phyloP scores from a whole-genome alignment of 2,797 vertebrate genomes.

The Dallia pectoralis region DNA sequence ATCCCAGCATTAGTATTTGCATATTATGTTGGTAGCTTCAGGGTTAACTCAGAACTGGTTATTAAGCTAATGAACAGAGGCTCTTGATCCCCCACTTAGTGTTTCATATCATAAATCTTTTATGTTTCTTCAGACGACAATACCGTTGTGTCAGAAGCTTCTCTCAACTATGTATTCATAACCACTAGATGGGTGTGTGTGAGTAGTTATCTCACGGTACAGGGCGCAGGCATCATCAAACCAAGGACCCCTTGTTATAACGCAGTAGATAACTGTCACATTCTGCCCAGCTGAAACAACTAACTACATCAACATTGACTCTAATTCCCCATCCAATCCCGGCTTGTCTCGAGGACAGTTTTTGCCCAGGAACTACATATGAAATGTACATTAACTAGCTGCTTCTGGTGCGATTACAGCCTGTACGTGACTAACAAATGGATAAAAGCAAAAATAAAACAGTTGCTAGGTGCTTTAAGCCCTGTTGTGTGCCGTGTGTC shows the following conservation, averaged over 20 bases:
- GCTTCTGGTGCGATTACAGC: no score
- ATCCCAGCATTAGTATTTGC: no score
- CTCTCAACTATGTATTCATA: background rate
- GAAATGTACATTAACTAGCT: no score
- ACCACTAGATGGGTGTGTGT: background rate
- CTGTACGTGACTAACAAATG: no score
- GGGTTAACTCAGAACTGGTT: background rate
- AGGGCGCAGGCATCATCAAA: slow-evolving; percentile 19
- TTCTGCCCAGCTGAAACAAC: background rate
- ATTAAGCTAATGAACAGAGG: background rate
- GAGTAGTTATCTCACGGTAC: background rate
- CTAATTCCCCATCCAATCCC: slow-evolving; percentile 22
- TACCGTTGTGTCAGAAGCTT: background rate
- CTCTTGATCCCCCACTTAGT: background rate
- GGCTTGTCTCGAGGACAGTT: background rate
- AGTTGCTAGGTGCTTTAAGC: slow-evolving; percentile 42
- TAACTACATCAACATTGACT: background rate
- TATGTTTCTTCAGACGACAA: background rate
- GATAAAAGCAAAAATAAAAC: no score
- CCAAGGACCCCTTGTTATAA: slow-evolving; percentile 15
- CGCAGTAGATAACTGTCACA: slow-evolving; percentile 2
- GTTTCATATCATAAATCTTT: slow-evolving; percentile 20
- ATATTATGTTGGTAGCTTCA: no score
- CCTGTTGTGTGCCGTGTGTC: slow-evolving; percentile 42
- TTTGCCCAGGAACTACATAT: no score